A percentile compares a stretch with the other conserved stretches of the same genome.
Evolutionary conservation across 2,113 vertebrate species (phyloP).

Genomic region (Polyodon spathula): DNA sequence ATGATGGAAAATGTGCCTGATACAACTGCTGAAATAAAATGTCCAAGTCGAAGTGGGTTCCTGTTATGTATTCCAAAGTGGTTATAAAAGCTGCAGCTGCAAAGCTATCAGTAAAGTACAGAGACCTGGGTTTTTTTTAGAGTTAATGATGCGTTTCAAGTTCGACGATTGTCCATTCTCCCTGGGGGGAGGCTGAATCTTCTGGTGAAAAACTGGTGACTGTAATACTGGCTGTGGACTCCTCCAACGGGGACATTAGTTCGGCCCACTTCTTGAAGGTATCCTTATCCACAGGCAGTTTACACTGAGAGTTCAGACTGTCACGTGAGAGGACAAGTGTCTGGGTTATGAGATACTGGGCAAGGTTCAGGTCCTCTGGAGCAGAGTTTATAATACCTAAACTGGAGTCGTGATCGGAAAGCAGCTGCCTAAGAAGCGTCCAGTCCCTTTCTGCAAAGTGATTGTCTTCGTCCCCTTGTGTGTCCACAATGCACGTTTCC

Average conservation of each 20-base stretch:
- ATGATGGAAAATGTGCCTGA: conserved; percentile 3
- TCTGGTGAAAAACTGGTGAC: conserved; percentile 93
- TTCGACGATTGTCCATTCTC: conserved; percentile 97
- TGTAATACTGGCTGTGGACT: conserved; percentile 86
- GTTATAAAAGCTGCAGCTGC: neutral
- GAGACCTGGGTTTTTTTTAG: conserved; percentile 21
- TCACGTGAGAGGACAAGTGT: conserved; percentile 87
- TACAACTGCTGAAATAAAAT: neutral
- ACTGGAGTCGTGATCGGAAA: conserved; percentile 83
- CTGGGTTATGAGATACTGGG: conserved; percentile 96
- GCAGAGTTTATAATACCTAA: conserved; percentile 84
- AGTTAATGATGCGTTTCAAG: conserved; percentile 92
- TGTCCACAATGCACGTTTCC: conserved; percentile 55
- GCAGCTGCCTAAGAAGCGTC: conserved; percentile 81
- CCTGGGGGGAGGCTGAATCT: conserved; percentile 87
- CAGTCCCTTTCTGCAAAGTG: conserved; percentile 89
- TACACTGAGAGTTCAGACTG: conserved; percentile 69
- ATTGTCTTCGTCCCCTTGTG: conserved; percentile 41
- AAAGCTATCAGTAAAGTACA: neutral
- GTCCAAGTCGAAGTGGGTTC: neutral
- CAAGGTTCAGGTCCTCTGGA: conserved; percentile 92
- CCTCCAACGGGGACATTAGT: conserved; percentile 82
- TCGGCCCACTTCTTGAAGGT: conserved; percentile 86
- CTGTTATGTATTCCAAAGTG: neutral
- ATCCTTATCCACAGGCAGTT: conserved; percentile 70